Evolutionary conservation across 2,113 vertebrate species (phyloP).

Genomic region (Callipepla californica): DNA sequence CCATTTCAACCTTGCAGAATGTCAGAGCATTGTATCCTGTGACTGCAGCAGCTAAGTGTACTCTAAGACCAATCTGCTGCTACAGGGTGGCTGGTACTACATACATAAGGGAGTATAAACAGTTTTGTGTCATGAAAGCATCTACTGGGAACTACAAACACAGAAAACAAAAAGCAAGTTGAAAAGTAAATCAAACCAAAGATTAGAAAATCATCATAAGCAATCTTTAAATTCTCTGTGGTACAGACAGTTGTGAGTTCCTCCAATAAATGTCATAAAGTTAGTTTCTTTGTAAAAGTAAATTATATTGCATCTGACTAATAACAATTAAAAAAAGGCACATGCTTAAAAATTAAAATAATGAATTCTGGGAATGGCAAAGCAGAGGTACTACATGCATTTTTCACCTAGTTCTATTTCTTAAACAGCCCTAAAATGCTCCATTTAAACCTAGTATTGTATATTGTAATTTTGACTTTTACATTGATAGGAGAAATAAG

Average conservation of each 20-base stretch:
- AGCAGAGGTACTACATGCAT: background rate
- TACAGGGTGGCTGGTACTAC: background rate
- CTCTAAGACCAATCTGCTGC: background rate
- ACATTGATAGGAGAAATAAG: background rate
- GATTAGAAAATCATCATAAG: background rate
- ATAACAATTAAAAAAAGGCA: background rate
- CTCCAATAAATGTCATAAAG: background rate
- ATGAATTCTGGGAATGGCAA: background rate
- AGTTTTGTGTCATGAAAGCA: background rate
- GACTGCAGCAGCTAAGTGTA: background rate
- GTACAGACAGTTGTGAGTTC: background rate
- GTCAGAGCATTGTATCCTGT: background rate
- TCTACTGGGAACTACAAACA: background rate
- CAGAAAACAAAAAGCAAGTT: background rate
- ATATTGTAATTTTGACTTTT: background rate
- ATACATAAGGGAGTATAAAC: background rate
- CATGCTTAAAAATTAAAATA: background rate
- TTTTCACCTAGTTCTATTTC: background rate
- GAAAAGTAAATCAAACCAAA: background rate
- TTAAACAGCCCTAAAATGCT: background rate
- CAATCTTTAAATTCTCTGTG: background rate
- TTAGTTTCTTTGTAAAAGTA: background rate
- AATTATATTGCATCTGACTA: background rate
- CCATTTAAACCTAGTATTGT: background rate
- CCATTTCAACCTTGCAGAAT: background rate